Evolutionary conservation across 2,888 invertebrate species (phyloP).

Genomic region (Poecilus cupreus): DNA sequence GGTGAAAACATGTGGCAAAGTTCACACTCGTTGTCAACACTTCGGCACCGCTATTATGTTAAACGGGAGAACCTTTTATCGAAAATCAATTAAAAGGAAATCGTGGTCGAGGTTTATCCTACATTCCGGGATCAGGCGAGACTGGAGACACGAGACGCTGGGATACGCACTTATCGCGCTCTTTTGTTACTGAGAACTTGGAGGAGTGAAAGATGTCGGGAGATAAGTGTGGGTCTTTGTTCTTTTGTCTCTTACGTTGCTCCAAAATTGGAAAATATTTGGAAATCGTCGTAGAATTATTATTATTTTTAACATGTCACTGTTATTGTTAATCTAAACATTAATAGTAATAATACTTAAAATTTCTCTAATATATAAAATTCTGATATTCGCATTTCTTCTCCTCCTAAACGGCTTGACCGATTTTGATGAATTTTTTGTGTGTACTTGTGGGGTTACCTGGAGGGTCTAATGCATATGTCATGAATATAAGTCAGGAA

Average conservation of each 20-base stretch:
- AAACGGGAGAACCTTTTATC: conserved; percentile 72
- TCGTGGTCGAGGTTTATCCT: conserved; percentile 69
- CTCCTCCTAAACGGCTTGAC: too few relatives aligned
- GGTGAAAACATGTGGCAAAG: conserved; percentile 65
- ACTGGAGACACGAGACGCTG: not conserved
- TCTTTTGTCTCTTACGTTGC: not conserved
- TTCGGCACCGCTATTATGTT: conserved; percentile 71
- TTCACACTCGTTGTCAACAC: conserved; percentile 71
- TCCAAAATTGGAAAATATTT: not conserved
- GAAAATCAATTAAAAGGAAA: conserved; percentile 73
- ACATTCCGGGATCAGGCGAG: conserved; percentile 53
- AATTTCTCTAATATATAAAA: too few relatives aligned
- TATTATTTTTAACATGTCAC: too few relatives aligned
- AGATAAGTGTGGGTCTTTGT: not conserved
- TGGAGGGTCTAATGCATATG: too few relatives aligned
- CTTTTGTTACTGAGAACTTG: conserved; percentile 32
- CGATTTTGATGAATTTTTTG: too few relatives aligned
- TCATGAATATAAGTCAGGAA: too few relatives aligned
- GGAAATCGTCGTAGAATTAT: too few relatives aligned
- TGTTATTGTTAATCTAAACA: too few relatives aligned
- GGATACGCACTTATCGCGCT: conserved; percentile 20
- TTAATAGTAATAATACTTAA: too few relatives aligned
- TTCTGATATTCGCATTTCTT: too few relatives aligned
- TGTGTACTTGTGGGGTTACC: too few relatives aligned
- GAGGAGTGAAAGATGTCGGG: conserved; percentile 2